These are phyloP conservation scores for Sturnira hondurensis DNA, from an alignment of 2,113 vertebrate species.

Conservation along the genomic window DNA sequence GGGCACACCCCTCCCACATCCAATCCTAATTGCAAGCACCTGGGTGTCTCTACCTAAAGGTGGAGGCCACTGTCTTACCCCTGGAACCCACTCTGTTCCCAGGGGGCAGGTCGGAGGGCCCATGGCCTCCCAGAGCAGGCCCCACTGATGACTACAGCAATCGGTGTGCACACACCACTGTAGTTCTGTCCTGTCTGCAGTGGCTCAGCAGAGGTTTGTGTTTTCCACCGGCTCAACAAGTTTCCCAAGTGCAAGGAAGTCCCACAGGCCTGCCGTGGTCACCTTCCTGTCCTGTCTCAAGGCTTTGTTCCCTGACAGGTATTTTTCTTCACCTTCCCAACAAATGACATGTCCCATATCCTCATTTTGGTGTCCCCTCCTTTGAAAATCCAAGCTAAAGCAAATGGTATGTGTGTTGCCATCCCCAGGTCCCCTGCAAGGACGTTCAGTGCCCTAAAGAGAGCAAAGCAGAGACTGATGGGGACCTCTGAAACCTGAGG, in stretches of 20 bases:
- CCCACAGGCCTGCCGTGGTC: fast-evolving
- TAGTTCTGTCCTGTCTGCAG: not conserved
- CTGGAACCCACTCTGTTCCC: not conserved
- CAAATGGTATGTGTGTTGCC: not conserved
- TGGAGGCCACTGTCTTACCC: not conserved
- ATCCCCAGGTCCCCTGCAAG: not conserved
- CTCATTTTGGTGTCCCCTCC: not conserved
- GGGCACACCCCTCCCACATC: fast-evolving
- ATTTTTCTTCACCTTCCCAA: not conserved
- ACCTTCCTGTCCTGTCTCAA: not conserved
- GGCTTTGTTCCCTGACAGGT: not conserved
- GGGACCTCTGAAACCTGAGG: not conserved
- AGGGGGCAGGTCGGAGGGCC: no score
- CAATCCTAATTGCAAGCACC: not conserved
- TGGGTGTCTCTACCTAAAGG: not conserved
- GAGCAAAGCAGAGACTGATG: not conserved
- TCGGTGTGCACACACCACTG: fast-evolving
- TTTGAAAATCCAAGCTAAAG: not conserved
- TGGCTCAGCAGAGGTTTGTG: not conserved
- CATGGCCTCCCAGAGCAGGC: not conserved
- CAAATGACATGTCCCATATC: not conserved
- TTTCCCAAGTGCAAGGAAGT: not conserved
- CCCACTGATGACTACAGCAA: fast-evolving
- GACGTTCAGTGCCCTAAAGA: not conserved
- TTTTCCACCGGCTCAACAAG: fast-evolving